Percentiles rank a stretch among this genome's conserved stretches.
These are phyloP conservation scores for Acleris cristana DNA, from an alignment of 2,888 invertebrate genomes.

Conservation along the genomic window DNA sequence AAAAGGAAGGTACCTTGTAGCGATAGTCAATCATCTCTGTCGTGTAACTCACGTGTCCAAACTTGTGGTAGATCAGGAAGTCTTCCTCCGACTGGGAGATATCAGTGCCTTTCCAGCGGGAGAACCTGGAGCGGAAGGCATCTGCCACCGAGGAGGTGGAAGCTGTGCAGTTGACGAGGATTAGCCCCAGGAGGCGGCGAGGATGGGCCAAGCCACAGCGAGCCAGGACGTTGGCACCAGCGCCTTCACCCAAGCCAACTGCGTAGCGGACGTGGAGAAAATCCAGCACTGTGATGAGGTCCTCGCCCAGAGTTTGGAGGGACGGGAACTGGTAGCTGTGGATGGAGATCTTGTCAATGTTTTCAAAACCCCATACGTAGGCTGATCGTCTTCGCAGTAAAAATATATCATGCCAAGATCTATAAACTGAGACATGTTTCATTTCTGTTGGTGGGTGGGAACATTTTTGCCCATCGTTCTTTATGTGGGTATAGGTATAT, in stretches of 20 bases:
- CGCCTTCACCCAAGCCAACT: constrained; percentile 94
- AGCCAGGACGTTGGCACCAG: constrained; percentile 93
- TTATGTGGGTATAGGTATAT: too few relatives aligned
- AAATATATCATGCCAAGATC: too few relatives aligned
- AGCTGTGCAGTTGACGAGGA: constrained; percentile 94
- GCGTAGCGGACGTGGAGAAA: constrained; percentile 92
- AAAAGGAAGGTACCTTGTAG: constrained; percentile 71
- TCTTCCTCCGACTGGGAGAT: constrained; percentile 95
- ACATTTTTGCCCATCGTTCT: too few relatives aligned
- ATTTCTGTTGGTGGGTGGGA: too few relatives aligned
- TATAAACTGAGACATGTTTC: too few relatives aligned
- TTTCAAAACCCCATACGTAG: too few relatives aligned
- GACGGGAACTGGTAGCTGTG: constrained; percentile 91
- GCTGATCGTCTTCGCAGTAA: too few relatives aligned
- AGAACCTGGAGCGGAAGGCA: constrained; percentile 93
- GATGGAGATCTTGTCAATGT: constrained; percentile 2
- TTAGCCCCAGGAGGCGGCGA: constrained; percentile 89
- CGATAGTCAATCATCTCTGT: constrained; percentile 59
- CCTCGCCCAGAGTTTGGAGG: constrained; percentile 92
- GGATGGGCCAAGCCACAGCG: constrained; percentile 93
- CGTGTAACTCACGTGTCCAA: constrained; percentile 91
- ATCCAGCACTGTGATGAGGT: constrained; percentile 91
- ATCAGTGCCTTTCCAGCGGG: constrained; percentile 92
- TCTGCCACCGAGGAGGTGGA: constrained; percentile 94
- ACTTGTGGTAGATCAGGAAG: constrained; percentile 94